phyloP scores from a whole-genome alignment of 2,888 invertebrate species.

The Hipparchia semele region DNA sequence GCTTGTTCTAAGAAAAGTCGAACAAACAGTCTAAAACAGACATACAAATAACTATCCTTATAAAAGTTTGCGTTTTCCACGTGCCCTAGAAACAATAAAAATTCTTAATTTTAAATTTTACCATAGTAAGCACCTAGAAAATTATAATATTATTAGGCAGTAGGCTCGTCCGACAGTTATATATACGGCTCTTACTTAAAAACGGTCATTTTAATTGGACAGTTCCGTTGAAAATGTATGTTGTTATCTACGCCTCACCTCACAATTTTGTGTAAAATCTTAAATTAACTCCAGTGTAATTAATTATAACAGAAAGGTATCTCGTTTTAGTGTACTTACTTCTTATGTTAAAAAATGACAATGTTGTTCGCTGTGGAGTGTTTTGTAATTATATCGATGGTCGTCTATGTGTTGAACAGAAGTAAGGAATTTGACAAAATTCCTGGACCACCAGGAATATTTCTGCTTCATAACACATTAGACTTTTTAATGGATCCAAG shows the following conservation, averaged over 20 bases:
- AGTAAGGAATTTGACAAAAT: conserved; percentile 46
- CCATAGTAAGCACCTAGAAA: too few relatives aligned
- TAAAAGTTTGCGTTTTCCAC: too few relatives aligned
- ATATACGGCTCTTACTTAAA: background rate
- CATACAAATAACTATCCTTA: too few relatives aligned
- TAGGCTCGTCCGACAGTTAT: background rate
- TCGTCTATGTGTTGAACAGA: conserved; percentile 32
- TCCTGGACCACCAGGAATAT: conserved; percentile 47
- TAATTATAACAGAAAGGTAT: too few relatives aligned
- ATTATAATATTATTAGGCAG: too few relatives aligned
- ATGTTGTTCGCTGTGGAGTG: conserved; percentile 34
- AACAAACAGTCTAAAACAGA: too few relatives aligned
- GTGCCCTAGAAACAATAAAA: too few relatives aligned
- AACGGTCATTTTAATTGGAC: background rate
- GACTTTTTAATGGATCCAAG: conserved; percentile 50
- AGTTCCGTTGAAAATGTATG: background rate
- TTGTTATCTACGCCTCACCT: background rate
- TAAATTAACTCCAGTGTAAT: too few relatives aligned
- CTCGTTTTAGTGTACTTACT: too few relatives aligned
- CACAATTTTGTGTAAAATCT: background rate
- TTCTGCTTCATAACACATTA: conserved; percentile 47
- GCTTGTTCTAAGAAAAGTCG: too few relatives aligned
- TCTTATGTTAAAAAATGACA: background rate
- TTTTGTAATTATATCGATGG: conserved; percentile 35
- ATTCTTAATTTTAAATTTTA: too few relatives aligned